Base-by-base conservation (phyloP, 2,113 vertebrate species). In the Egretta garzetta region DNA sequence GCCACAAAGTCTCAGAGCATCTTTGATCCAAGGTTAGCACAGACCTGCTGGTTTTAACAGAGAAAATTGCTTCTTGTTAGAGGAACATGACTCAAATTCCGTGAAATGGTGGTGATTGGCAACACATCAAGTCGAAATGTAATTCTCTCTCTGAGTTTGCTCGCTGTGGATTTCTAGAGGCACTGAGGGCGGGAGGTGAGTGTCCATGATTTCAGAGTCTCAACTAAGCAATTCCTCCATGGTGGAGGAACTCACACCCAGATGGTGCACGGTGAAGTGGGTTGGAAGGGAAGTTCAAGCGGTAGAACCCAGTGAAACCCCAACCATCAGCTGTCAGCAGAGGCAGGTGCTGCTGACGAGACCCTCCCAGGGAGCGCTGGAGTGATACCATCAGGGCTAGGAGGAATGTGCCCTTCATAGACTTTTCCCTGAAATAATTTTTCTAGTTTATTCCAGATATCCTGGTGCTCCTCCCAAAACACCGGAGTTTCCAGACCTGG, bases 341-440 rank as follows among this genome's bases (percentile, higher is more conserved):
- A n/a, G 39, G 32, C 6, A 3, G 28, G 26, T 37, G 37, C 49
- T 90, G 55, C 59, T 59, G 56, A 20, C 41, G 22, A n/a, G 21
- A 19, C 28, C 28, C 13, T 71, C 33, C 39, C 52, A 52, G 35
- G 33, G 4, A 68, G 12, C 6, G 0, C 47, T 84, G 70, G 55
- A 50, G 32, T 9, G 37, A 4, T 33, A 13, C 12, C 6, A 8
- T 3, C 3, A 60, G 53, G 10, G 43, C 20, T 53, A 43, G 11
- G 55, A 87, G 70, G 72, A 92, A 50, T 0, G 1, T 30, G 15
- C 5, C 20, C 15, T 10, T 33, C 2, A 1, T 1, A 64, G 30
- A 12, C 32, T 59, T 60, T 27, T 43, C 15, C 41, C 41, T 66
- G 53, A 56, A 91, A 53, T 80, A 37, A 9, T 71, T 70, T 60